Base-by-base conservation (phyloP, 2,888 invertebrate species). In the Mycalesis mineus region DNA sequence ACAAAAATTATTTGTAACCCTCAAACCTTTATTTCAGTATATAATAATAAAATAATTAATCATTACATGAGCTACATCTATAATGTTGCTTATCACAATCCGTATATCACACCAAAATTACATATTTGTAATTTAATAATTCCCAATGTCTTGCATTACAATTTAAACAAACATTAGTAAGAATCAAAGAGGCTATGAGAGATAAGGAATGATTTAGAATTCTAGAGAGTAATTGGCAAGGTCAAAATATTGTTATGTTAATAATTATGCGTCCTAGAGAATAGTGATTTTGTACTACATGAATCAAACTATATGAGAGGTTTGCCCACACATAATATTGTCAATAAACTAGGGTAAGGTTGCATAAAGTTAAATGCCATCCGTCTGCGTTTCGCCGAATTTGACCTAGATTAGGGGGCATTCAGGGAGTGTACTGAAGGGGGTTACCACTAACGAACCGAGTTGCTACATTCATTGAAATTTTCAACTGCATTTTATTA, bases 21-120 rank as follows among this genome's bases (percentile, higher is more conserved):
- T 50, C 45, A 62, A 47, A 64, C 65, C 63, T 65, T 66, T 68
- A 66, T 63, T 66, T 17, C 52, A 48, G 51, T 40, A 60, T 9
- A 36, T 11, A 11, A 22, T 17, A 17, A 29, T 7, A 33, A n/a
- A 37, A 11, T 42, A 9, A 49, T 49, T 37, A 55, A 15, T 41
- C n/a, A 11, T 15, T 40, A 39, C n/a, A 17, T 36, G 40, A 22
- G 42, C 33, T 50, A 47, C 11, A 44, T 22, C n/a, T 33, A 22
- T 37, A 31, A 49, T 50, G 36, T 47, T 15, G n/a, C 36, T 47
- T 33, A 60, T 54, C 53, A 61, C 58, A 56, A 51, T 54, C 22
- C 41, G 55, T 37, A 44, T 55, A 57, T 59, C 55, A 59, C 55
- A 55, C 44, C 14, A 49, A 40, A 47, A 40, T 28, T 41, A 40